phyloP scores from a whole-genome alignment of 2,888 invertebrate species.

The Loripinus fragilis region DNA sequence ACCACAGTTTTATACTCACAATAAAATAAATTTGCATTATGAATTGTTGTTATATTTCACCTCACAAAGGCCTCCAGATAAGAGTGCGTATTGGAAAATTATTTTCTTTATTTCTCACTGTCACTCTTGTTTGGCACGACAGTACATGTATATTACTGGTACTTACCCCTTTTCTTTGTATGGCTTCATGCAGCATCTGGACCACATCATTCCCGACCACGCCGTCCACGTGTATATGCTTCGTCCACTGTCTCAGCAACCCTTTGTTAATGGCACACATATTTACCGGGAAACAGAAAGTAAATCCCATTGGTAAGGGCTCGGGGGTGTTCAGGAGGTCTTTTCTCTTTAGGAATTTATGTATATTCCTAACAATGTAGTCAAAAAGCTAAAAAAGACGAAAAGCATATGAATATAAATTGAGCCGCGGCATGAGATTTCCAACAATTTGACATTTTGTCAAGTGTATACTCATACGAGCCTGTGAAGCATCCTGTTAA shows the following conservation, averaged over 20 bases:
- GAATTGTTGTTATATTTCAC: no score
- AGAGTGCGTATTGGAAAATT: no score
- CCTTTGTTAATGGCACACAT: constrained; percentile 95
- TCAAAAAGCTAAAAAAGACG: constrained; percentile 92
- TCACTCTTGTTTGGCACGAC: no score
- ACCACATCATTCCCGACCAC: constrained; percentile 96
- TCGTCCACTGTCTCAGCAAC: constrained; percentile 94
- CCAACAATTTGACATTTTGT: no score
- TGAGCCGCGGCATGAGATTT: no score
- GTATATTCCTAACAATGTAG: constrained; percentile 96
- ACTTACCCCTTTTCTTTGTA: constrained; percentile 86
- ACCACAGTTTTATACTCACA: no score
- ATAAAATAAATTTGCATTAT: no score
- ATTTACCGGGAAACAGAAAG: constrained; percentile 95
- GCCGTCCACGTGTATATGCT: constrained; percentile 95
- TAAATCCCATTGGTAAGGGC: constrained; percentile 93
- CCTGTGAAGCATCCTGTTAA: no score
- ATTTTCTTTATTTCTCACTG: no score
- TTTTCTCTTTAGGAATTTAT: constrained; percentile 94
- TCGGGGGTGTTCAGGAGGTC: constrained; percentile 84
- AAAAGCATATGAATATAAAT: no score
- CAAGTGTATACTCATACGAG: no score
- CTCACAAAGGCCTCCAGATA: background rate
- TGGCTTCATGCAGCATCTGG: constrained; percentile 92
- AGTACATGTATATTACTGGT: no score